Base-by-base conservation (phyloP, 2,888 invertebrate genomes). In the Hyposoter dolosus region DNA sequence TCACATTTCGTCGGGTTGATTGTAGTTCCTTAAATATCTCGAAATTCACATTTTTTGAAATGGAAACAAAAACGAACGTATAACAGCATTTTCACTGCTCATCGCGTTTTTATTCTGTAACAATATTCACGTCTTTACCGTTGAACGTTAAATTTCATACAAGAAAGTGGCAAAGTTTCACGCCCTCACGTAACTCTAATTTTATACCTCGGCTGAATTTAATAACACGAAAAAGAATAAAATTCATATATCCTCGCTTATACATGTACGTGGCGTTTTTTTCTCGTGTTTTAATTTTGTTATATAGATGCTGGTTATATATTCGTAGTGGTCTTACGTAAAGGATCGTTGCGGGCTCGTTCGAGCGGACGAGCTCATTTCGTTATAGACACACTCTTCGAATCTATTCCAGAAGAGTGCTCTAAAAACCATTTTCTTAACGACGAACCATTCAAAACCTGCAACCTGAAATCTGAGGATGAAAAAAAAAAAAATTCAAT, bases 321-420 rank as follows among this genome's bases (percentile, higher is more conserved):
- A 53, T 60, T 77, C 28, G 43, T 50, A 63, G 65, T 43, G n/a
- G 40, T 72, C 79, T 85, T 85, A 83, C 85, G 83, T 83, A 85
- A 85, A 85, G 85, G 85, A 83, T 85, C 85, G 83, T 85, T 85
- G 85, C 85, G 83, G 76, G 80, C 72, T 85, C 85, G 66, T 85
- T 85, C 71, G 80, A 80, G 72, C 82, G 83, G 71, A 85, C 85
- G 82, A 80, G 71, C 82, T 79, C 74, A 17, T 56, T 43, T 69
- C 45, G 71, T 76, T 82, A 60, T 35, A 56, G 60, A 17, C 15
- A 45, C 47, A 28, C 53, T 76, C 72, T 68, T 71, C 71, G 50
- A 45, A 69, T 47, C 23, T 60, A 56, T 69, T 60, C 43, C 19
- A 35, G n/a, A 12, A 68, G 40, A 69, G 17, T 68, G 75, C 66